phyloP scores from a whole-genome alignment of 2,113 vertebrate species.

The Larimichthys crocea region DNA sequence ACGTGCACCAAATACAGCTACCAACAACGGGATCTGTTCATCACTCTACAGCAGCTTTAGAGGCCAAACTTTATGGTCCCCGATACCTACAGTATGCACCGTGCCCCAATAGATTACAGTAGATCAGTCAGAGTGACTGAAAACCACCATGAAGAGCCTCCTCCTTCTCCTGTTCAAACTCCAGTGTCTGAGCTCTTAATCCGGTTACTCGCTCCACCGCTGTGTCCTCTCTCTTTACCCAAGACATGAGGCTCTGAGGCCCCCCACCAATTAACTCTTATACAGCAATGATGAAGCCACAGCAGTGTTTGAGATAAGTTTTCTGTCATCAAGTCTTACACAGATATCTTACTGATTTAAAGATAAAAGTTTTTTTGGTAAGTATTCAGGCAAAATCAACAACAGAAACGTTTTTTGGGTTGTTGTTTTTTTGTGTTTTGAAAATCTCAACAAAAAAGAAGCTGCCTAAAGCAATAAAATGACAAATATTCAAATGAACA shows the following conservation, averaged over 20 bases:
- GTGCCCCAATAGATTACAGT: constrained; percentile 48
- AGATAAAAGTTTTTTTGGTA: not conserved
- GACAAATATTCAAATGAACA: constrained; percentile 22
- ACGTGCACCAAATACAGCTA: not conserved
- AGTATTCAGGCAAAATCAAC: not conserved
- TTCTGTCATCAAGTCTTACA: constrained; percentile 18
- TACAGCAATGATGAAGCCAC: constrained; percentile 30
- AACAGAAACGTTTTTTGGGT: constrained; percentile 6
- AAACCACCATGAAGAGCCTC: constrained; percentile 47
- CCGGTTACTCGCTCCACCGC: constrained; percentile 57
- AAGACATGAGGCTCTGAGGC: constrained; percentile 37
- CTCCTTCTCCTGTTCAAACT: constrained; percentile 45
- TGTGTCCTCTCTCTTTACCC: constrained; percentile 63
- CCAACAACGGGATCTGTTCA: not conserved
- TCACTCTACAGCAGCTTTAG: not conserved
- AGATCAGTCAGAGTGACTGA: constrained; percentile 38
- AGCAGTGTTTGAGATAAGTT: constrained; percentile 9
- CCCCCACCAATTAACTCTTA: constrained; percentile 39
- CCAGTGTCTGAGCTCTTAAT: constrained; percentile 73
- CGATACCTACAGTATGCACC: not conserved
- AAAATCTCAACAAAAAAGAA: constrained; percentile 25
- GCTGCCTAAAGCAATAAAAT: constrained; percentile 2
- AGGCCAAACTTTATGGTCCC: not conserved
- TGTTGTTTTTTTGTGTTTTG: too few relatives aligned
- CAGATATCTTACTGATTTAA: constrained; percentile 8